Percentiles rank a stretch among this genome's conserved stretches.
phyloP scores from a whole-genome alignment of 1,140 invertebrate genomes.

The Penaeus vannamei region DNA sequence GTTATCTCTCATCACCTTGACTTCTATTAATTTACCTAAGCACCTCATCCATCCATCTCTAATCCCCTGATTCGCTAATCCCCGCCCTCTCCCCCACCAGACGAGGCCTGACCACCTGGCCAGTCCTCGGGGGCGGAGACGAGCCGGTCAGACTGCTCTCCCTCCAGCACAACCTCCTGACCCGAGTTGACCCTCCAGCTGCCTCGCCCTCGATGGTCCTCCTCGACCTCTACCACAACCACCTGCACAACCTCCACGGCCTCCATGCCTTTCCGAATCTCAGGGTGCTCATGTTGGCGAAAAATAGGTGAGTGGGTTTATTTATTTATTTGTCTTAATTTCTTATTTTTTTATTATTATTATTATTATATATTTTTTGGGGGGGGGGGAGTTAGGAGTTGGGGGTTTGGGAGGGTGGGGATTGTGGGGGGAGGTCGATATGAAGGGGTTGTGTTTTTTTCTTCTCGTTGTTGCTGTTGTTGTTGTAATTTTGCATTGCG shows the following conservation, averaged over 20 bases:
- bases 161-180: conserved; percentile 91
- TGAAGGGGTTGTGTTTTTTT: no score
- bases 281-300: conserved; percentile 88
- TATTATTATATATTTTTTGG: no score
- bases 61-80: background rate
- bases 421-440: no score
- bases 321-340: no score
- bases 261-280: conserved; percentile 83
- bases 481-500: no score
- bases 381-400: no score
- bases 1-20: no score
- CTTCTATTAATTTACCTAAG: no score
- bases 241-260: conserved; percentile 86
- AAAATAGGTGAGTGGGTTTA: conserved; percentile 74
- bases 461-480: no score
- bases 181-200: conserved; percentile 79
- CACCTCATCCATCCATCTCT: background rate
- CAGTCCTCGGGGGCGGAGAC: conserved; percentile 85
- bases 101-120: conserved; percentile 70
- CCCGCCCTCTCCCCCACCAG: background rate
- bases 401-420: no score
- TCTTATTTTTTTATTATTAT: no score
- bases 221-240: conserved; percentile 94
- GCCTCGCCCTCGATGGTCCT: conserved; percentile 85
- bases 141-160: conserved; percentile 85